Conservation (phyloP, 2,113 vertebrate species). For the Xiphorhynchus elegans region DNA sequence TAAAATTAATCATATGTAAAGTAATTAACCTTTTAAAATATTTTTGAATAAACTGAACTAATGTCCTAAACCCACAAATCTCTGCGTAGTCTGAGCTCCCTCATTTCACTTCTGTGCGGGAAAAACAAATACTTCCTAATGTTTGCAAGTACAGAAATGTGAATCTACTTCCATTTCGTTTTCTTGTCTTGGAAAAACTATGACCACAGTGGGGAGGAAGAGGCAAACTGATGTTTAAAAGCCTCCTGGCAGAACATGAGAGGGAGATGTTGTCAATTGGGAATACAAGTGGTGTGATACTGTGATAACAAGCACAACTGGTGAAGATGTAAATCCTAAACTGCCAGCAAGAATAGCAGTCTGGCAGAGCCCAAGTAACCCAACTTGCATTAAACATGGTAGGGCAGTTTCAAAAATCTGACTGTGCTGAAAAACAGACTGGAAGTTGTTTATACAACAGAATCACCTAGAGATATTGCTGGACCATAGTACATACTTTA, state of each 20-base stretch:
- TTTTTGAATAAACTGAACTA: neutral
- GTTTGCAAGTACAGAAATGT: neutral
- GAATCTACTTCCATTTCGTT: neutral
- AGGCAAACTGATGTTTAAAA: neutral
- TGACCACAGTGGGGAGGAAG: neutral
- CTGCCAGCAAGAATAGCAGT: neutral
- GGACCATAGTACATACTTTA: neutral
- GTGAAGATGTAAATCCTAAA: neutral
- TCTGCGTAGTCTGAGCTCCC: neutral
- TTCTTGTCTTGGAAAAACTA: neutral
- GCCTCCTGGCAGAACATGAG: neutral
- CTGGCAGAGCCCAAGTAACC: neutral
- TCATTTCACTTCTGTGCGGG: neutral
- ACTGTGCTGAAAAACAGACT: neutral
- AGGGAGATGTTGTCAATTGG: neutral
- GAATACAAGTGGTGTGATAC: neutral
- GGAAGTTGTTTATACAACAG: neutral
- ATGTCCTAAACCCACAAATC: neutral
- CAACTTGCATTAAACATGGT: neutral
- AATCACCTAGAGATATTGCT: neutral
- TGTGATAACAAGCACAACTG: neutral
- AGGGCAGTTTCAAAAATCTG: neutral
- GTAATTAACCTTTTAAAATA: neutral
- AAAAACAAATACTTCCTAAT: neutral
- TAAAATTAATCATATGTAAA: neutral